A percentile compares a stretch with the other conserved stretches of the same genome.
phyloP scores from a whole-genome alignment of 2,113 vertebrate species.

The Sialia sialis region DNA sequence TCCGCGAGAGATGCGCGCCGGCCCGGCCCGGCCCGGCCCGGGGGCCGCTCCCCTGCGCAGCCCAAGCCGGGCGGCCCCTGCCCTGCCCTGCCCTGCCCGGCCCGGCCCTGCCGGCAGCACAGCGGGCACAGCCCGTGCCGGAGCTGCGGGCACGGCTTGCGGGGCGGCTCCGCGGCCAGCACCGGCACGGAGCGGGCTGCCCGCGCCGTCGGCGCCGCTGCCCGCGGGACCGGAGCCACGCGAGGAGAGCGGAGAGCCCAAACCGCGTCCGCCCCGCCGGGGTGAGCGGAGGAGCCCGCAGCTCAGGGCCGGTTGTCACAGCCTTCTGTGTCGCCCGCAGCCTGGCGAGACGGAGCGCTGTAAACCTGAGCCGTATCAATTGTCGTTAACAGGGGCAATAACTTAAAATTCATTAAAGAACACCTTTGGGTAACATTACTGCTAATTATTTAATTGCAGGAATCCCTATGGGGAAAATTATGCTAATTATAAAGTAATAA shows the following conservation, averaged over 20 bases:
- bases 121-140: no score
- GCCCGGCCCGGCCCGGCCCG: not conserved
- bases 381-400: not conserved
- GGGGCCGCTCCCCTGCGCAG: not conserved
- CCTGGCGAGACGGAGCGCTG: not conserved
- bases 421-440: constrained; percentile 67
- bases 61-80: not conserved
- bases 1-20: constrained; percentile 62
- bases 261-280: not conserved
- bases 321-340: accelerated
- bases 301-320: not conserved
- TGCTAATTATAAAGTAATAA: constrained; percentile 77
- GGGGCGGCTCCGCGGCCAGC: not conserved
- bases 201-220: not conserved
- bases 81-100: no score
- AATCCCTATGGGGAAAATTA: constrained; percentile 68
- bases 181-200: not conserved
- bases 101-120: no score
- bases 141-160: not conserved
- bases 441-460: constrained; percentile 80
- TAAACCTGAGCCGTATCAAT: not conserved
- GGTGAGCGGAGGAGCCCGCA: not conserved
- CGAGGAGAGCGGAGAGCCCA: no score
- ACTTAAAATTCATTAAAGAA: constrained; percentile 63
- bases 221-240: not conserved